Base-by-base conservation (phyloP, 2,888 invertebrate genomes). In the Dorcus parallelipipedus region DNA sequence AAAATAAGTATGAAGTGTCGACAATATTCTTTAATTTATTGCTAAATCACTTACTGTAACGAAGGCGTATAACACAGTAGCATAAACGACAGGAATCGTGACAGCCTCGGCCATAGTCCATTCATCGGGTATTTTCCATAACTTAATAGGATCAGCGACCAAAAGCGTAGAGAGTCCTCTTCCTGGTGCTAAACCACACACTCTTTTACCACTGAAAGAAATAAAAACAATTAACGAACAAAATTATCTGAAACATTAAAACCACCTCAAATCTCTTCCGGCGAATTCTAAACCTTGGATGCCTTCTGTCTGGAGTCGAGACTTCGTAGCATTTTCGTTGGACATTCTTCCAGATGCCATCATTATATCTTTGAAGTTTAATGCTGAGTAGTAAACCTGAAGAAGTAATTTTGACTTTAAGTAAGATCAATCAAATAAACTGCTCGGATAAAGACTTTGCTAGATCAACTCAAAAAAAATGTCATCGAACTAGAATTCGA, bases 351-450 rank as follows among this genome's bases (percentile, higher is more conserved):
- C 96, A 0, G 92, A 93, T 0, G 95, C 92, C 1, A 93, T 81
- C 96, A 97, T 96, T 0, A 97, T 82, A 76, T 97, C 97, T 70
- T 93, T 87, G 86, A 96, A 96, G 79, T 97, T 97, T n/a, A 97
- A 76, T 0, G 94, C 85, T 0, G 93, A 80, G 72, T 90, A 94
- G 68, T 88, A 84, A 0, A 91, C 84, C 76, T 84, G 73, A 1
- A 83, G 93, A 14, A 14, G 14, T 14, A 14, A 14, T 14, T 14
- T 14, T 14, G 14, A 14, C 14, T 14, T 14, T 1, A 14, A 14
- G 14, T 14, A 14, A 10, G n/a, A 6, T 10, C 14, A 7, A 41
- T 7, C 2, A 41, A 41, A 4, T n/a, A 41, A 41, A 41, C 2
- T 14, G n/a, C 14, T 10, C 14, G 2, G 14, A 41, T 10, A 7